Base-by-base conservation (phyloP, 2,113 vertebrate genomes). In the Pantherophis guttatus region DNA sequence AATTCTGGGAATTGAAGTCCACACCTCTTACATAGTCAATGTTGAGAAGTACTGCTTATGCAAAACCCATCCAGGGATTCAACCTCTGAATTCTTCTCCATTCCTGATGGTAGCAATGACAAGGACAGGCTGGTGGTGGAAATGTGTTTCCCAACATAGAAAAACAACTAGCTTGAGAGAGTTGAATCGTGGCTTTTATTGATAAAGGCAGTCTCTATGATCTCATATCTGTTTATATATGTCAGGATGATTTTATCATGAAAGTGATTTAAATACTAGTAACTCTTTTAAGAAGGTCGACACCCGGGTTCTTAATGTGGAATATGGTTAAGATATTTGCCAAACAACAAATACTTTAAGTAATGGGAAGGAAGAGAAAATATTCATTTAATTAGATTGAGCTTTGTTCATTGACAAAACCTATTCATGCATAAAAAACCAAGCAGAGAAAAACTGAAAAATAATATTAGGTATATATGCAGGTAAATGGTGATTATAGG, bases 341-440 rank as follows among this genome's bases (percentile, higher is more conserved):
- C 94, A 85, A 94, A 96, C 91, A 94, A 96, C 96, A 92, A 91
- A 87, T 90, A 54, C 94, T 88, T 94, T 89, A 4, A 2, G 89
- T 87, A 89, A 53, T 1, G 29, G 93, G 94, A 95, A 81, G 65
- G 89, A 11, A 2, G 91, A 91, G 95, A 92, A 95, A 93, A 94
- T 94, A 57, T 93, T 96, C 91, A 90, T 95, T 96, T 94, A 94
- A 91, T 93, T 75, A 89, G 95, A 94, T 91, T 94, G 93, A 5
- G 81, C 0, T 0, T 90, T 93, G 95, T 95, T 94, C 0, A 0
- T 91, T 96, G 94, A 96, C 95, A 1, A 1, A 93, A 95, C 81
- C 87, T 95, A 96, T 95, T 97, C 96, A 97, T 94, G 96, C 95
- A 95, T 19, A 94, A 95, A 95, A 93, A 91, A 95, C 4, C 1